Percentiles rank a stretch among this genome's conserved stretches.
These are phyloP conservation scores for Melanerpes aurifrons DNA, from an alignment of 2,113 vertebrate genomes.

Conservation along the genomic window DNA sequence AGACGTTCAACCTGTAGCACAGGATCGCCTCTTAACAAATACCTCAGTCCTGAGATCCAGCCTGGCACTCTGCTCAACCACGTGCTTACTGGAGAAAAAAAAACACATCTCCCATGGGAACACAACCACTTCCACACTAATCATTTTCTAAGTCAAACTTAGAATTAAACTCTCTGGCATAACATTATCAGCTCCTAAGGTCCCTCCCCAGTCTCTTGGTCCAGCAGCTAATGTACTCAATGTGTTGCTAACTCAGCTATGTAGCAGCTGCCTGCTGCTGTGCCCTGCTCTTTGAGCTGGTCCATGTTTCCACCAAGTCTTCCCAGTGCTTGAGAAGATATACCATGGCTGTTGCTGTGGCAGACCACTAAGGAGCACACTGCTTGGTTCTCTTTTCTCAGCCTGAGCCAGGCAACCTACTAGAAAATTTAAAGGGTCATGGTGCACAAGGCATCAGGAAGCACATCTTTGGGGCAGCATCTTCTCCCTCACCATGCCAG, in stretches of 20 bases:
- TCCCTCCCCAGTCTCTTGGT: background rate
- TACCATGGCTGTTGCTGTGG: background rate
- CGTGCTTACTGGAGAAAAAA: background rate
- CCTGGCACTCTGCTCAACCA: background rate
- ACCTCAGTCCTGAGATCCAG: background rate
- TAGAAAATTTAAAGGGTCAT: no score
- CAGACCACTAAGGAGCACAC: background rate
- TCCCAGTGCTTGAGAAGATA: background rate
- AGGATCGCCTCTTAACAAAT: background rate
- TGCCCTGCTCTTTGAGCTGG: background rate
- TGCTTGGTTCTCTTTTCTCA: background rate
- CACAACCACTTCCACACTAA: background rate
- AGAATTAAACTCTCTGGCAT: background rate
- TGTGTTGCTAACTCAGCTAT: background rate
- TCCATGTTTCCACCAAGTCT: background rate
- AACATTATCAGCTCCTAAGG: background rate
- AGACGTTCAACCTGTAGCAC: background rate
- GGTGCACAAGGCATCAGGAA: no score
- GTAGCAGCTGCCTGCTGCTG: background rate
- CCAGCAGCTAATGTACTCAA: rapidly evolving
- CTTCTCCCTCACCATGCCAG: background rate
- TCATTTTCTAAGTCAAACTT: background rate
- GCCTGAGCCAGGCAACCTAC: background rate
- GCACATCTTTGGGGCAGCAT: background rate
- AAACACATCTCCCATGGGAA: background rate